Conservation (phyloP, 2,113 vertebrate genomes). For the Elephas maximus region DNA sequence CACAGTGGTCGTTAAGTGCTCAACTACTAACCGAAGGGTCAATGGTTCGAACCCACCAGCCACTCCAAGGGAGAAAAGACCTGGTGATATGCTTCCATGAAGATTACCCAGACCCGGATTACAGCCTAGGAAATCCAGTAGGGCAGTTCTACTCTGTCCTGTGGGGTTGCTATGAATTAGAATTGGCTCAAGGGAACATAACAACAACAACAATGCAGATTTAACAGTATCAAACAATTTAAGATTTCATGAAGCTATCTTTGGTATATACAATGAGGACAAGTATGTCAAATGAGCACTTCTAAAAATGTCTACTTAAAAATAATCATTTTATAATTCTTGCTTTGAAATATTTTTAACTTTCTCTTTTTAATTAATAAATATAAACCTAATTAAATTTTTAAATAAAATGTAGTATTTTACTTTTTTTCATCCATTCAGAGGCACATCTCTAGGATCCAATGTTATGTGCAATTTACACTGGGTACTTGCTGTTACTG, state of each 20-base stretch:
- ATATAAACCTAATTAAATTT: constrained; percentile 13
- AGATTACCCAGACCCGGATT: no score
- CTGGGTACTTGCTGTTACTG: neutral
- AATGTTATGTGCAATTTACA: neutral
- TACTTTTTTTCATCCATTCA: neutral
- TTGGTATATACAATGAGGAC: neutral
- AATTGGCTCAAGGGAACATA: neutral
- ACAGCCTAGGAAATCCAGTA: neutral
- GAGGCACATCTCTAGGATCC: neutral
- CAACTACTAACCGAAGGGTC: neutral
- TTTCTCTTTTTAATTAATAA: constrained; percentile 44
- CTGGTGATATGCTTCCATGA: neutral
- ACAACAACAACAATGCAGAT: neutral
- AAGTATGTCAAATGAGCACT: neutral
- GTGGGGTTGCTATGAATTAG: neutral
- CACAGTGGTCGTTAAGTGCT: neutral
- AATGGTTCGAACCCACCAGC: neutral
- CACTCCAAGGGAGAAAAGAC: neutral
- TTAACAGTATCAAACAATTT: neutral
- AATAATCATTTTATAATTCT: constrained; percentile 2
- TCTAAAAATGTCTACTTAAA: constrained; percentile 12
- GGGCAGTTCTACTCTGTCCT: neutral
- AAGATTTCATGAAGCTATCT: neutral
- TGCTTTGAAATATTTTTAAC: constrained; percentile 39
- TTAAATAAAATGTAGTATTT: neutral